Evolutionary conservation across 2,113 vertebrate species (phyloP), one percentile per base, ranked within the genome.

Genomic region (Oostethus manadensis): DNA sequence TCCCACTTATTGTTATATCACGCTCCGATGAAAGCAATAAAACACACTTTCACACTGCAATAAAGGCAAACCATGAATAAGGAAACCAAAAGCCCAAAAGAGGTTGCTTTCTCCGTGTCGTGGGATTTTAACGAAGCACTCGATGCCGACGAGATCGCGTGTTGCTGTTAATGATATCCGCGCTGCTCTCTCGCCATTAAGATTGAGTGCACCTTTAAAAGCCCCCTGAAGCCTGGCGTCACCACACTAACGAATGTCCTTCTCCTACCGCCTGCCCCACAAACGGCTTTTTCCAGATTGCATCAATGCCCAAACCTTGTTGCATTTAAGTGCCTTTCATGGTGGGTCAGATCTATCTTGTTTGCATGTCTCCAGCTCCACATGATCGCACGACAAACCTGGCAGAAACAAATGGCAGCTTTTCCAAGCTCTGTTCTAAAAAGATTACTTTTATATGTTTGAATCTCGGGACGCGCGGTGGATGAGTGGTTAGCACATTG

Each of bases 181-280:
- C 26, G 16, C 4, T 7, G 10, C 33, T 59, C 14, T 54, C n/a
- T 54, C 49, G 22, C 50, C 56, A 51, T 56, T 2, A 70, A 61
- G 22, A 64, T 58, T 0, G 20, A 57, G 57, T 26, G 26, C 1
- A 1, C 20, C 8, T 5, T 13, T 14, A 40, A 43, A 62, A 51
- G 21, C 54, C 17, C 6, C 62, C 45, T 60, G 56, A 62, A 71
- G 46, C 65, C 55, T 73, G 61, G 26, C 18, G 63, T 76, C 54
- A 48, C 58, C n/a, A 1, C 53, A 11, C 21, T 48, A 61, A 70
- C 48, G 18, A 33, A 35, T 7, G 42, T 59, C 0, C 1, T 49
- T 46, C 60, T 47, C 61, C 46, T 59, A 54, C 43, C 51, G 42
- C 54, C 29, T 75, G 42, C 35, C 51, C 38, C 54, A 51, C 68